A percentile compares a stretch with the other conserved stretches of the same genome.
Conservation (phyloP, 2,888 invertebrate genomes). For the Clostera curtula region DNA sequence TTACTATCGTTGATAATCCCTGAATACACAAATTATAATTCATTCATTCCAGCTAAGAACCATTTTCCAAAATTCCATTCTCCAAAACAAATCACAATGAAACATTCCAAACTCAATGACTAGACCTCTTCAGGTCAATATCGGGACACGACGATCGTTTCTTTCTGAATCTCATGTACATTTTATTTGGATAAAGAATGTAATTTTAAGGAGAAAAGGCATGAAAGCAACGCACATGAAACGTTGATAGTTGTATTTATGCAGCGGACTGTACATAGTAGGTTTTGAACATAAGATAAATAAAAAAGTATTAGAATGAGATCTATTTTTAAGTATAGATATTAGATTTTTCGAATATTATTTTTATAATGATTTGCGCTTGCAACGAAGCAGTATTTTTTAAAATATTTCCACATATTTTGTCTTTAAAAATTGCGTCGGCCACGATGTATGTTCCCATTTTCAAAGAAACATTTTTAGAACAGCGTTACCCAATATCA, state of each 20-base stretch:
- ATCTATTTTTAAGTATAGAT: constrained; percentile 55
- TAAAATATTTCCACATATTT: constrained; percentile 24
- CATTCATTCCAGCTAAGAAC: constrained; percentile 2
- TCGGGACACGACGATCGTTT: constrained; percentile 26
- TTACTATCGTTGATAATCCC: too few species aligned
- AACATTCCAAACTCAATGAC: constrained; percentile 38
- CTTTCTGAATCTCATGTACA: constrained; percentile 46
- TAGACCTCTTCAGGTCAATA: constrained; percentile 7
- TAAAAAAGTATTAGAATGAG: constrained; percentile 53
- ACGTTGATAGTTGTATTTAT: constrained; percentile 24
- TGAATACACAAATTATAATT: too few species aligned
- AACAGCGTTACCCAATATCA: too few species aligned
- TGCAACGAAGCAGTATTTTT: constrained; percentile 69
- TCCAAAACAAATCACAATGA: constrained; percentile 6
- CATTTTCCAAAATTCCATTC: constrained; percentile 2
- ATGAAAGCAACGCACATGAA: constrained; percentile 23
- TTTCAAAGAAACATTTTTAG: too few species aligned
- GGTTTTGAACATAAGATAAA: constrained; percentile 34
- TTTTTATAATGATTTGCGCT: constrained; percentile 59
- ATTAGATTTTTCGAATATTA: constrained; percentile 44
- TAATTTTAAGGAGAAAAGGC: constrained; percentile 7
- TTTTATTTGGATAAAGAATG: constrained; percentile 17
- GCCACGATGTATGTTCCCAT: too few species aligned
- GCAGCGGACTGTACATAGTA: constrained; percentile 59
- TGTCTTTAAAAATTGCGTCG: too few species aligned